phyloP scores from a whole-genome alignment of 2,113 vertebrate species.

The Nyctibius bracteatus region DNA sequence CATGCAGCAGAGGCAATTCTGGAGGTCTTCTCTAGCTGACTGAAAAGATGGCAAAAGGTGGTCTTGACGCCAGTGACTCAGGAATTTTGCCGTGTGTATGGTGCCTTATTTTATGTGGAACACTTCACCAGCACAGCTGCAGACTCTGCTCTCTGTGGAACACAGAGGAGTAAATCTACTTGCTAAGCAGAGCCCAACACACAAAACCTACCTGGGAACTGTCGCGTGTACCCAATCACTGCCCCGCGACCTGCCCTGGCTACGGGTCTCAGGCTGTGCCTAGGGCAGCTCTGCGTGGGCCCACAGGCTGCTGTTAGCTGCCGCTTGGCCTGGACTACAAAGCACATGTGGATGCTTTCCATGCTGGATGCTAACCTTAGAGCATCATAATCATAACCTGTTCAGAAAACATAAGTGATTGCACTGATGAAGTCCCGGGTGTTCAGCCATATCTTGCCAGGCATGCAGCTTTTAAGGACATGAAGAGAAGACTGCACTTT shows the following conservation, averaged over 20 bases:
- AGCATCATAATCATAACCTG: background rate
- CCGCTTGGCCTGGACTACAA: background rate
- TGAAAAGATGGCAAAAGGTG: background rate
- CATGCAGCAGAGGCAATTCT: background rate
- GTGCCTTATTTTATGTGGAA: background rate
- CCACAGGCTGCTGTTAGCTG: background rate
- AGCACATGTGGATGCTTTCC: background rate
- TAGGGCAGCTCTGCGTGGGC: rapidly evolving
- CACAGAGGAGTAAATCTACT: background rate
- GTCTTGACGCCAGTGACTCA: background rate
- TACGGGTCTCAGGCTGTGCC: rapidly evolving
- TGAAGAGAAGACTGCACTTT: background rate
- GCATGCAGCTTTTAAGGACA: background rate
- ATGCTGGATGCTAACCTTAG: background rate
- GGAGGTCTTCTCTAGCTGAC: background rate
- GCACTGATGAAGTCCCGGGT: background rate
- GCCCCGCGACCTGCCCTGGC: background rate
- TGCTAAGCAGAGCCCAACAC: background rate
- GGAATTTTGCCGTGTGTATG: rapidly evolving
- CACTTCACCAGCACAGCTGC: background rate
- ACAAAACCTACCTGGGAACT: background rate
- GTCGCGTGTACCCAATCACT: background rate
- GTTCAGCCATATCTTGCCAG: background rate
- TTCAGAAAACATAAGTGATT: background rate
- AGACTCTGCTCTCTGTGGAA: background rate